Base-by-base conservation (phyloP, 1,140 invertebrate genomes). In the Proales similis region DNA sequence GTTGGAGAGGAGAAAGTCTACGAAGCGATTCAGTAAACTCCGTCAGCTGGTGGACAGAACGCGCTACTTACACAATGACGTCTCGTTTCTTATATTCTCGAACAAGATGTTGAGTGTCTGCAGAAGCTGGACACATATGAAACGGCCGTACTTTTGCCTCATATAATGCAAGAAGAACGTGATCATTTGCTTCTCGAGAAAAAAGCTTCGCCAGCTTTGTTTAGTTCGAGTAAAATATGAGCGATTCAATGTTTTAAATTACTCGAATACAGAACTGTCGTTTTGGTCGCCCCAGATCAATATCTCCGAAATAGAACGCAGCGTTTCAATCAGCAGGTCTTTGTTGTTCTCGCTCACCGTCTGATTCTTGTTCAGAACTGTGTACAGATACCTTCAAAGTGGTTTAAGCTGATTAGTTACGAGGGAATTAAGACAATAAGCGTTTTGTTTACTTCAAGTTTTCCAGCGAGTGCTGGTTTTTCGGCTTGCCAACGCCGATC, bases 261-360 rank as follows among this genome's bases (percentile, higher is more conserved):
- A 97, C 93, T 98, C 94, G 80, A 99, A 98, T 27, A 99, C 92
- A 64, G 90, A 87, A 65, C 90, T 90, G 75, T 97, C 95, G 84
- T 99, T 98, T 79, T 98, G 94, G 79, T 99, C 95, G 24, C 95
- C 94, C 94, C 95, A 99, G 72, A 99, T 98, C 7, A 99, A 79
- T 72, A 99, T 98, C 79, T 99, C 94, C 19, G 94, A 90, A 69
- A 98, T 97, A 33, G 89, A 93, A 66, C 92, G 80, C 47, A 98
- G 76, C 0, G 90, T 95, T 78, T 99, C 94, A 11, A 98, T 92
- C n/a, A 99, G 76, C 12, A 96, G 80, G 24, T 87, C 85, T 67
- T 88, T 82, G 72, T 99, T 99, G 67, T 85, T 84, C 69, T 98
- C 94, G 12, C 87, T 91, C 0, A 98, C 91, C 11, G 85, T 90